These are phyloP conservation scores for Acleris holmiana DNA, from an alignment of 2,888 invertebrate genomes.

Conservation along the genomic window DNA sequence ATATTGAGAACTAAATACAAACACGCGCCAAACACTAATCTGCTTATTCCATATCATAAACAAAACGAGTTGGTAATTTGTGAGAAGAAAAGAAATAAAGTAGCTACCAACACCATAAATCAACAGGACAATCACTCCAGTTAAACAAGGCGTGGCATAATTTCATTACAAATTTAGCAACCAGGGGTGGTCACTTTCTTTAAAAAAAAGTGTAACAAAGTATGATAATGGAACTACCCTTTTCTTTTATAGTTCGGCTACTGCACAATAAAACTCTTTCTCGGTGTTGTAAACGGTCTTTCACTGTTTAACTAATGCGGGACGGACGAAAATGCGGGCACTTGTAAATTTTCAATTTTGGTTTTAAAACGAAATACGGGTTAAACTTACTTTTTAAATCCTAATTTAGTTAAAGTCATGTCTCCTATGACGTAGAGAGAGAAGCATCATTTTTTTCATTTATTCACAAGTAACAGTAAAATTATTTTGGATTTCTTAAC, in stretches of 20 bases:
- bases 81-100: slow-evolving; percentile 6
- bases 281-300: slow-evolving; percentile 42
- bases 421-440: too few relatives aligned
- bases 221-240: slow-evolving; percentile 55
- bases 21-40: slow-evolving; percentile 27
- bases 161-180: slow-evolving; percentile 43
- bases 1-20: slow-evolving; percentile 6
- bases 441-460: too few relatives aligned
- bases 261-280: slow-evolving; percentile 72
- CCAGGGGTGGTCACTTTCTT: slow-evolving; percentile 57
- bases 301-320: slow-evolving; percentile 43
- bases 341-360: slow-evolving; percentile 18
- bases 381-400: too few relatives aligned
- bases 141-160: slow-evolving; percentile 34
- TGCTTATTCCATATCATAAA: slow-evolving; percentile 14
- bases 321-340: slow-evolving; percentile 36
- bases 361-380: not conserved
- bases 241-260: slow-evolving; percentile 69
- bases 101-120: slow-evolving; percentile 63
- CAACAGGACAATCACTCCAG: slow-evolving; percentile 46
- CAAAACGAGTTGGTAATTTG: slow-evolving; percentile 12
- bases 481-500: slow-evolving; percentile 46
- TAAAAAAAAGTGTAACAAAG: slow-evolving; percentile 50
- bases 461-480: slow-evolving; percentile 12
- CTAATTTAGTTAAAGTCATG: too few relatives aligned